Evolutionary conservation across 2,113 vertebrate species (phyloP).

Genomic region (Drymodes brunneopygia): DNA sequence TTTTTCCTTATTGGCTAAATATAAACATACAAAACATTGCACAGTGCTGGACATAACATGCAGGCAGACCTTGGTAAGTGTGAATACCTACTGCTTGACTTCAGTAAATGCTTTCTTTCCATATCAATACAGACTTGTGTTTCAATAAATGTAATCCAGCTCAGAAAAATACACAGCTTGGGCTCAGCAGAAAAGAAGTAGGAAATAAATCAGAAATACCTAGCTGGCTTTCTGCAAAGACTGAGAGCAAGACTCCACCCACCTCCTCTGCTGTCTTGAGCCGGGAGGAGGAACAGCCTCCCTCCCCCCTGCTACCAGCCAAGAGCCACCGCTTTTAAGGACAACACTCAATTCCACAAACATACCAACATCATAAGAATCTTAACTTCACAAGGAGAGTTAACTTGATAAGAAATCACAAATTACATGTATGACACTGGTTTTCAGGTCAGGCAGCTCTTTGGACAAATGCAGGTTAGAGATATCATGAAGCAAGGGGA

Average conservation of each 20-base stretch:
- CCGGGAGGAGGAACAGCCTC: neutral
- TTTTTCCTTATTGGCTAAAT: neutral
- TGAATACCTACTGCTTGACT: neutral
- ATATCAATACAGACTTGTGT: neutral
- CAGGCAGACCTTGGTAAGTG: rapidly evolving
- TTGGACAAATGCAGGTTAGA: neutral
- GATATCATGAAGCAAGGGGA: neutral
- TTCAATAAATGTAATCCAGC: neutral
- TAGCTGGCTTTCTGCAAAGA: neutral
- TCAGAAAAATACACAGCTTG: neutral
- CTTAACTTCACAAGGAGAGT: neutral
- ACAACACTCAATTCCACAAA: neutral
- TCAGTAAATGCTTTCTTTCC: neutral
- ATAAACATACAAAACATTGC: neutral
- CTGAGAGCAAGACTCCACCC: neutral
- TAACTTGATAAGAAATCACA: neutral
- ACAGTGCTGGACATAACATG: rapidly evolving
- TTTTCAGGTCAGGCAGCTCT: neutral
- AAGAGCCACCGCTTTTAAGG: neutral
- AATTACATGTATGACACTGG: neutral
- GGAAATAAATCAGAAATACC: neutral
- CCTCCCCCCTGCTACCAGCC: neutral
- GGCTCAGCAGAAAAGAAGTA: neutral
- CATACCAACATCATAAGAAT: neutral
- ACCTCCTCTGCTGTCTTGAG: neutral